phyloP scores from a whole-genome alignment of 2,113 vertebrate genomes.

The Zingel zingel region DNA sequence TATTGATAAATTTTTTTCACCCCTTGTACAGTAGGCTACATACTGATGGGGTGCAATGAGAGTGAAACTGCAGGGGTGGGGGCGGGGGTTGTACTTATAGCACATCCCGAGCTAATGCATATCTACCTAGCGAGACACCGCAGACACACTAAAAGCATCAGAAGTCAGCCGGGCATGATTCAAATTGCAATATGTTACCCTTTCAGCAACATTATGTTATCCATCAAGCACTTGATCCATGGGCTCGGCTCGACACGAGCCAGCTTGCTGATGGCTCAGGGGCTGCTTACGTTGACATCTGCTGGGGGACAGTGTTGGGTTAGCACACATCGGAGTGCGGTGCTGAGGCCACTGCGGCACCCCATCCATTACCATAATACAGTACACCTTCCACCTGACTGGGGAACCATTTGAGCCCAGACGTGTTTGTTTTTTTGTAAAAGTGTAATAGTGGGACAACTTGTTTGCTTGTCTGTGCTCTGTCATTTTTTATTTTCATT shows the following conservation, averaged over 20 bases:
- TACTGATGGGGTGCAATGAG: not conserved
- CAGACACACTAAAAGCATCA: slow-evolving; percentile 43
- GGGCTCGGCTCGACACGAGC: slow-evolving; percentile 19
- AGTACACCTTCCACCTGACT: slow-evolving; percentile 28
- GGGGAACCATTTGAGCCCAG: slow-evolving; percentile 9
- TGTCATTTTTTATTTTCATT: not conserved
- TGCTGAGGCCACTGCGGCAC: slow-evolving; percentile 28
- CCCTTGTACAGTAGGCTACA: not conserved
- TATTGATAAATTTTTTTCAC: too few species aligned
- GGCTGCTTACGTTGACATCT: slow-evolving; percentile 50
- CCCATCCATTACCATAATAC: slow-evolving; percentile 48
- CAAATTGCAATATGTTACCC: slow-evolving; percentile 68
- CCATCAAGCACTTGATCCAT: slow-evolving; percentile 69
- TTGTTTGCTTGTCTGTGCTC: not conserved
- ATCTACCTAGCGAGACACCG: not conserved
- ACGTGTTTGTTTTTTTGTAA: slow-evolving; percentile 5
- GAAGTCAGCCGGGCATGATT: slow-evolving; percentile 54
- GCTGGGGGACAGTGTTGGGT: slow-evolving; percentile 53
- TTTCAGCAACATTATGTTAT: slow-evolving; percentile 64
- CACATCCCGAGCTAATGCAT: slow-evolving; percentile 12
- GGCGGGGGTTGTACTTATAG: not conserved
- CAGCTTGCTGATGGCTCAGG: slow-evolving; percentile 39
- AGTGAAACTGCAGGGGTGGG: not conserved
- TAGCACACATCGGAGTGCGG: slow-evolving; percentile 22
- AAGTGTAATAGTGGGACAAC: not conserved